Evolutionary conservation across 2,113 vertebrate species (phyloP).

Genomic region (Tricholaema leucomelas): DNA sequence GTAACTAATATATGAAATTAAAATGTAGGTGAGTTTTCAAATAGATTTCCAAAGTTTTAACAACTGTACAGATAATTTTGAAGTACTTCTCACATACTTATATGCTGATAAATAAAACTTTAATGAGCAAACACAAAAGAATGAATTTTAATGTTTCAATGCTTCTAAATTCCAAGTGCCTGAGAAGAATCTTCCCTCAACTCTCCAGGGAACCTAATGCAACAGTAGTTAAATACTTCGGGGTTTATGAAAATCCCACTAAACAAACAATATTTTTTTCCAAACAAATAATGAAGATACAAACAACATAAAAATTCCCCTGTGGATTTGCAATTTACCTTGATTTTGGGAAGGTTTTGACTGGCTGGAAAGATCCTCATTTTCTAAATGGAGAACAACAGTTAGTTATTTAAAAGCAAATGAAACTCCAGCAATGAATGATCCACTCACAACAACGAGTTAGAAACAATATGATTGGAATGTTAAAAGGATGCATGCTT

Average conservation of each 20-base stretch:
- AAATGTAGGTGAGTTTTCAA: not conserved
- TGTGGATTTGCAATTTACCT: conserved; percentile 68
- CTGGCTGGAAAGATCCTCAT: conserved; percentile 75
- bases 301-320: not conserved
- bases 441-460: not conserved
- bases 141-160: not conserved
- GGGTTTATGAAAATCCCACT: not conserved
- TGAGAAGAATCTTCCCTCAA: not conserved
- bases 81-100: not conserved
- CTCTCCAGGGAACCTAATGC: not conserved
- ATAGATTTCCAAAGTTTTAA: not conserved
- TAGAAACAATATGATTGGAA: not conserved
- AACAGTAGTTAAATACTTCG: not conserved
- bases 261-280: not conserved
- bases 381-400: conserved; percentile 71
- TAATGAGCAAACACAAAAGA: not conserved
- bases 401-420: conserved; percentile 40
- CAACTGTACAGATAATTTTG: not conserved
- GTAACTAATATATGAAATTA: not conserved
- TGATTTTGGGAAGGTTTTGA: conserved; percentile 76
- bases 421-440: not conserved
- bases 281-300: not conserved
- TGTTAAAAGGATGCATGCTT: conserved; percentile 37
- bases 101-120: not conserved
- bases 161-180: not conserved